These are phyloP conservation scores for Clunio marinus DNA, from an alignment of 2,888 invertebrate species.

Conservation along the genomic window DNA sequence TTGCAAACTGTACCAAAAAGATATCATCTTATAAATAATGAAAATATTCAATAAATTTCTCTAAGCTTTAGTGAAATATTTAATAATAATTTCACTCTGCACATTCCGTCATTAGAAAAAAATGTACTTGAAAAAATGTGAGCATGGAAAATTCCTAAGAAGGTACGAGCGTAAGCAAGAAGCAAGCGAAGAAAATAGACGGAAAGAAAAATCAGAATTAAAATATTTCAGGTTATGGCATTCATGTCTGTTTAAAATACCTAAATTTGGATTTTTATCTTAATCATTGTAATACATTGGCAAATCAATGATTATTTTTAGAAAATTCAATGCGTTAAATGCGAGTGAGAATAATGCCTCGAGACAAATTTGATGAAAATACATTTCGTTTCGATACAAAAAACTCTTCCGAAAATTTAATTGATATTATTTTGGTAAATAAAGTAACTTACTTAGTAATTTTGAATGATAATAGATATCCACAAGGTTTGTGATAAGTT, in stretches of 20 bases:
- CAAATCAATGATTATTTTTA: constrained; percentile 18
- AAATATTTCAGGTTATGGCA: constrained; percentile 33
- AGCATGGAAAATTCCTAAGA: constrained; percentile 28
- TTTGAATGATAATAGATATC: background rate
- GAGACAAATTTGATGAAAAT: background rate
- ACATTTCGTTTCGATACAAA: background rate
- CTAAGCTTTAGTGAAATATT: no score
- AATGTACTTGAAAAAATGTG: background rate
- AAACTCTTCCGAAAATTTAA: constrained; percentile 5
- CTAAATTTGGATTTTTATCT: constrained; percentile 28
- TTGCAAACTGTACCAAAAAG: no score
- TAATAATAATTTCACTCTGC: background rate
- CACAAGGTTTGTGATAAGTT: background rate
- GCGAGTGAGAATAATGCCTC: background rate
- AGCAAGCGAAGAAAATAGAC: constrained; percentile 3
- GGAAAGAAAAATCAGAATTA: background rate
- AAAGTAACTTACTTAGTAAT: background rate
- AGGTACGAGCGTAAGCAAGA: constrained; percentile 6
- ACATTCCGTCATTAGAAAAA: background rate
- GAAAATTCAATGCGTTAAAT: constrained; percentile 25
- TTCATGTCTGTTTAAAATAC: background rate
- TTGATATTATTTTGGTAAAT: background rate
- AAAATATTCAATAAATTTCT: no score
- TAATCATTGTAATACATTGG: constrained; percentile 27
- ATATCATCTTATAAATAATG: no score